Evolutionary conservation across 1,140 invertebrate genomes (phyloP).

Genomic region (Tyrophagus putrescentiae): DNA sequence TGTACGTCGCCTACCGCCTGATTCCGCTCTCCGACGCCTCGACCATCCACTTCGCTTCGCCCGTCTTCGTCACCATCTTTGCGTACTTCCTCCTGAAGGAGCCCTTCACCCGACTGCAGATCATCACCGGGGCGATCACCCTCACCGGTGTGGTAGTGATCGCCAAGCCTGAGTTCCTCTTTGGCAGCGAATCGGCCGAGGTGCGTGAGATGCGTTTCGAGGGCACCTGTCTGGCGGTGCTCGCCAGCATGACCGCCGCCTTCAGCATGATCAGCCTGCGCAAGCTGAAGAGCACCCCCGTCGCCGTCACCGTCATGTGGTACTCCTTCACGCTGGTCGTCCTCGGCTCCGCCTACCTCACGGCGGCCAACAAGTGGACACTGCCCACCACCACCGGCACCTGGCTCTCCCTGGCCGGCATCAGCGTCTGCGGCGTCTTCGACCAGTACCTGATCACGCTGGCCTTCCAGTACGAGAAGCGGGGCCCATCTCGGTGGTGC

Average conservation of each 20-base stretch:
- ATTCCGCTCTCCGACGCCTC: conserved; percentile 42
- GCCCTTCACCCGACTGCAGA: conserved; percentile 39
- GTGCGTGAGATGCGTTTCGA: conserved; percentile 38
- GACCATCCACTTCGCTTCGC: conserved; percentile 43
- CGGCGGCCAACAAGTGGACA: conserved; percentile 54
- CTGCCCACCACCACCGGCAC: conserved; percentile 59
- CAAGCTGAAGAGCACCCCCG: conserved; percentile 66
- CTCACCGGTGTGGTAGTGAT: conserved; percentile 39
- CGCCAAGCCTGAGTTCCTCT: conserved; percentile 39
- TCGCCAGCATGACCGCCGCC: conserved; percentile 66
- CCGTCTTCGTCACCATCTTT: conserved; percentile 39
- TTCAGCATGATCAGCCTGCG: conserved; percentile 68
- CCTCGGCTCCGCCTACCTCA: conserved; percentile 34
- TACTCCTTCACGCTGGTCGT: conserved; percentile 43
- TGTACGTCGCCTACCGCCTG: conserved; percentile 28
- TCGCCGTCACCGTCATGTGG: conserved; percentile 45
- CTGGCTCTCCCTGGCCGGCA: conserved; percentile 56
- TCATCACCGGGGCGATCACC: conserved; percentile 36
- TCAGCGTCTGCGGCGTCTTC: conserved; percentile 67
- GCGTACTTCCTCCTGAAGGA: conserved; percentile 40
- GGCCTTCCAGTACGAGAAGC: conserved; percentile 69
- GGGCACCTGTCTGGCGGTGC: conserved; percentile 62
- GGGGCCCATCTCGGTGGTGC: conserved; percentile 68
- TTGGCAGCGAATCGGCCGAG: conserved; percentile 25
- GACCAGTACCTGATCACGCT: conserved; percentile 70